A percentile compares a stretch with the other conserved stretches of the same genome.
phyloP scores from a whole-genome alignment of 2,888 invertebrate species.

The Pseudococcus viburni region DNA sequence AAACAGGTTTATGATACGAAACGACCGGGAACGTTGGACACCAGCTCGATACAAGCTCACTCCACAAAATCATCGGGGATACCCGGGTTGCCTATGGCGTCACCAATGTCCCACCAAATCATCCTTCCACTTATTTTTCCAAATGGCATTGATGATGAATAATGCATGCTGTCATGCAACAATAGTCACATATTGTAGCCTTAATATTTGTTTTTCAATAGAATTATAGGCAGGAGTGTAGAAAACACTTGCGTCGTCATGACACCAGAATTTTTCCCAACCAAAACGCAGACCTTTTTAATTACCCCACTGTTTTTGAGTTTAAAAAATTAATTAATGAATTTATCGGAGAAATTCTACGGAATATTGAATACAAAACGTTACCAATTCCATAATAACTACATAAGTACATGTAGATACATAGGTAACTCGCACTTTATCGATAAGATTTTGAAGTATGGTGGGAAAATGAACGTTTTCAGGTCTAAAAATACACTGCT shows the following conservation, averaged over 20 bases:
- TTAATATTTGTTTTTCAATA: background rate
- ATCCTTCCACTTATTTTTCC: background rate
- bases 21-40: background rate
- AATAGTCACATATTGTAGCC: background rate
- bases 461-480: too few species aligned
- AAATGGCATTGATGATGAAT: background rate
- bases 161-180: background rate
- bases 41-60: background rate
- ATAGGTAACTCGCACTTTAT: too few species aligned
- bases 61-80: background rate
- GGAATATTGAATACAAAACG: too few species aligned
- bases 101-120: background rate
- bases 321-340: too few species aligned
- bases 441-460: too few species aligned
- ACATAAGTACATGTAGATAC: too few species aligned
- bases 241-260: background rate
- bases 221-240: background rate
- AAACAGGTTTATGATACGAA: background rate
- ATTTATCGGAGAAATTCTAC: too few species aligned
- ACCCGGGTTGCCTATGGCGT: background rate
- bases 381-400: too few species aligned
- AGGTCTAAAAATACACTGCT: too few species aligned
- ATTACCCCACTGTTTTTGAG: too few species aligned
- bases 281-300: too few species aligned
- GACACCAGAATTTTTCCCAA: background rate